Conservation (phyloP, 2,888 invertebrate genomes). For the Yponomeuta malinellus region DNA sequence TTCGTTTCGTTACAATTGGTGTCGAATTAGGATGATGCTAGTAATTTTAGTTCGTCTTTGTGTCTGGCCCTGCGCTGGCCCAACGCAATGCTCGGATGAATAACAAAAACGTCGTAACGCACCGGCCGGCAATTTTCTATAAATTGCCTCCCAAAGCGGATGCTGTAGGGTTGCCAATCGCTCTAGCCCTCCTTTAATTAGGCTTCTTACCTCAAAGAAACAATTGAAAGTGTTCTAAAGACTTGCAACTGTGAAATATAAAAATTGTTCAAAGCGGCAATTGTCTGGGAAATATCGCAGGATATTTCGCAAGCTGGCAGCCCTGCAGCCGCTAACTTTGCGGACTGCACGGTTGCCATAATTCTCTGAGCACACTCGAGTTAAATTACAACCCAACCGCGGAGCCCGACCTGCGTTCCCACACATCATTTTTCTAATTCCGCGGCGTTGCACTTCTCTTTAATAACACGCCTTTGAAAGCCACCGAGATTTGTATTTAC, state of each 20-base stretch:
- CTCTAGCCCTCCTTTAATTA: conserved; percentile 9
- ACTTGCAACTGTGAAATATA: too few species aligned
- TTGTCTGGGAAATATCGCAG: not conserved
- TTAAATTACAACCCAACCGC: conserved; percentile 53
- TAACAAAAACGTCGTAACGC: conserved; percentile 40
- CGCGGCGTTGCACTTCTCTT: conserved; percentile 43
- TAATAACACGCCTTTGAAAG: conserved; percentile 37
- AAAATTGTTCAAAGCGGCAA: not conserved
- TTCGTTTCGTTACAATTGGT: conserved; percentile 36
- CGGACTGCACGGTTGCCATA: conserved; percentile 56
- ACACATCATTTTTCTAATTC: conserved; percentile 68
- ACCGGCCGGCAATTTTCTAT: conserved; percentile 39
- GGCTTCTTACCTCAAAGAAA: not conserved
- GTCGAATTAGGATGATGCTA: conserved; percentile 58
- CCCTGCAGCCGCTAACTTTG: conserved; percentile 39
- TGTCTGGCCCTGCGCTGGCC: conserved; percentile 28
- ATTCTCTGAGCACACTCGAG: conserved; percentile 58
- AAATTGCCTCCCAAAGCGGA: conserved; percentile 37
- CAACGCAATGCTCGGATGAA: conserved; percentile 27
- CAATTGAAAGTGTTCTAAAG: too few species aligned
- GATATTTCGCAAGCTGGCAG: conserved; percentile 25
- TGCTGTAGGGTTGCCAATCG: conserved; percentile 21
- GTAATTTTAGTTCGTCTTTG: conserved; percentile 49
- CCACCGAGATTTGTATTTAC: conserved; percentile 12
- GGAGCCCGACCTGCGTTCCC: conserved; percentile 46